Conservation (phyloP, 2,113 vertebrate species). For the Probosciger aterrimus region DNA sequence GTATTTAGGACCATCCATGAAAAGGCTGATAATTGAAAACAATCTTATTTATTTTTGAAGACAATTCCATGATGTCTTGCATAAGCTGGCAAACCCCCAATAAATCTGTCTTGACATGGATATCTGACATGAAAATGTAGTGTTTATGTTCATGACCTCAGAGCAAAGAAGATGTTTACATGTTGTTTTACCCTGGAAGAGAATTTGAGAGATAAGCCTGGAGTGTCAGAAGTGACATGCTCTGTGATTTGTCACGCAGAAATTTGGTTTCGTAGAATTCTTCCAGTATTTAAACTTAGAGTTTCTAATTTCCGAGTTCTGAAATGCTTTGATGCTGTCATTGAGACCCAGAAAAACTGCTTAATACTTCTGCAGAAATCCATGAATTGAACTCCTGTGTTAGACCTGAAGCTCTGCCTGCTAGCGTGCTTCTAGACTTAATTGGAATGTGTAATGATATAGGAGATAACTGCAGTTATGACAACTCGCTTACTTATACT, state of each 20-base stretch:
- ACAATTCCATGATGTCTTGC: background rate
- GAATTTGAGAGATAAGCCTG: background rate
- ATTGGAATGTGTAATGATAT: background rate
- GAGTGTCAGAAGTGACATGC: background rate
- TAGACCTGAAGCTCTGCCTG: background rate
- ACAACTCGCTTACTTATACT: background rate
- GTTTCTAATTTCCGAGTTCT: background rate
- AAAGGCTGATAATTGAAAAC: background rate
- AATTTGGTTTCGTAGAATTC: background rate
- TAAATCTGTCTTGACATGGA: background rate
- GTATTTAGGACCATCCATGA: background rate
- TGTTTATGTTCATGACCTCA: background rate
- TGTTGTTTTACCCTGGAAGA: background rate
- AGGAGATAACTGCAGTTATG: background rate
- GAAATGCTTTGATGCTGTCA: background rate
- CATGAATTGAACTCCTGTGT: background rate
- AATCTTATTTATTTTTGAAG: background rate
- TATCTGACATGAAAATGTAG: background rate
- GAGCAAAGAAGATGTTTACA: background rate
- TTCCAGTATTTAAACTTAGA: background rate
- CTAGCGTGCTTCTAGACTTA: background rate
- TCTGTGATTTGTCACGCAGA: background rate
- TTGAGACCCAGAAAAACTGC: rapidly evolving
- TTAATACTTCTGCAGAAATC: background rate
- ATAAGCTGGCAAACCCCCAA: background rate